Base-by-base conservation (phyloP, 2,113 vertebrate genomes). In the Opisthocomus hoazin region DNA sequence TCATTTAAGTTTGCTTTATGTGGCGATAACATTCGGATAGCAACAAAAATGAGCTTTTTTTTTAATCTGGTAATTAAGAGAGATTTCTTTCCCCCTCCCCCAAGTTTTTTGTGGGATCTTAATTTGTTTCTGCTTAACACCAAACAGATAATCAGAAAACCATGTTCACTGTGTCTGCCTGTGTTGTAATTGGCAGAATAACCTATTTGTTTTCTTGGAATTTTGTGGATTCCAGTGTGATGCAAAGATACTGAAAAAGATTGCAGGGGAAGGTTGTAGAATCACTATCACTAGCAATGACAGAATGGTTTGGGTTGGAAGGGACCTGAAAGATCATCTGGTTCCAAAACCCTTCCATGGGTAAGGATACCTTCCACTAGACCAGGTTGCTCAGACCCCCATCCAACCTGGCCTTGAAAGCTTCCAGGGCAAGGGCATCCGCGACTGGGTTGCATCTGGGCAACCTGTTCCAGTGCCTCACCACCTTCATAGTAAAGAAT, bases 171-270 rank as follows among this genome's bases (percentile, higher is more conserved):
- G 30, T 71, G n/a, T 87, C 23, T 94, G 63, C 46, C 24, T 93
- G 45, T 93, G 93, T 97, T 84, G 41, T 86, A 68, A 93, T 96
- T 92, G 77, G 46, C 89, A 88, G 71, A 81, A 81, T 30, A 88
- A 64, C 45, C 30, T 36, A 63, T 69, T 86, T 96, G 51, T 90
- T 94, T 97, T 95, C 91, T 87, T 94, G n/a, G 45, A 54, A 26
- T 79, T 66, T 34, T 54, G 30, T 65, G 30, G 27, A 68, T 94
- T 95, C 84, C 79, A 58, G 39, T 94, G n/a, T 37, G n/a, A 79
- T 77, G 63, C 58, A 91, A 77, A 89, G 80, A 41, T 30, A 69
- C 34, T 48, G 60, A 58, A 48, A 63, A 87, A 50, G 4, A 16
- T 30, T 76, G 7, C 21, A 71, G 32, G 18, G 32, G 16, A 93